These are phyloP conservation scores for Stenurella melanura DNA, from an alignment of 2,888 invertebrate genomes.

Conservation along the genomic window DNA sequence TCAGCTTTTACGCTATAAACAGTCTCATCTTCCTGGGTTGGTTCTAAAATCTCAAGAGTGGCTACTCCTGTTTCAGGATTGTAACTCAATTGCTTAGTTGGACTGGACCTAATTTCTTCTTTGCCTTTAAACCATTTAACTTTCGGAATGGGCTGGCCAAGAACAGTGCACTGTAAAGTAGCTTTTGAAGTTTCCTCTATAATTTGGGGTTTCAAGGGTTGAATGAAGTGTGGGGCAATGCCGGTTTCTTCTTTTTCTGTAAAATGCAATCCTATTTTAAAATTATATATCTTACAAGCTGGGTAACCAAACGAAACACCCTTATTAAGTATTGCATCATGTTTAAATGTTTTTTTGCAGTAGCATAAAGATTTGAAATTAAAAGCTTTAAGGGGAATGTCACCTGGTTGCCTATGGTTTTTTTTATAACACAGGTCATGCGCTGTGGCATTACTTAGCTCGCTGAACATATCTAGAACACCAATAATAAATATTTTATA, in stretches of 20 bases:
- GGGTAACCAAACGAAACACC: background rate
- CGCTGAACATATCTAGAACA: too few species aligned
- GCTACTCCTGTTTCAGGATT: constrained; percentile 79
- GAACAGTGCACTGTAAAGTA: constrained; percentile 80
- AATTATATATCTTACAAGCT: background rate
- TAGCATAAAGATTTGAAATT: background rate
- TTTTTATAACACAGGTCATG: background rate
- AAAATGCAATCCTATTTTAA: constrained; percentile 27
- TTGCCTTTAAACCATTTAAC: constrained; percentile 83
- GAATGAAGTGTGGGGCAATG: constrained; percentile 79
- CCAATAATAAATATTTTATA: background rate
- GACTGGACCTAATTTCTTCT: constrained; percentile 78
- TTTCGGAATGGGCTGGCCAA: constrained; percentile 81
- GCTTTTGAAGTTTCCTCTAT: constrained; percentile 79
- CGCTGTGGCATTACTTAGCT: background rate
- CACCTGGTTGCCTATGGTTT: background rate
- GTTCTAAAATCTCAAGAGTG: constrained; percentile 79
- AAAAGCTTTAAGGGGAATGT: background rate
- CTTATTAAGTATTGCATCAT: background rate
- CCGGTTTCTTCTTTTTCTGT: constrained; percentile 83
- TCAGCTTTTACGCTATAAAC: constrained; percentile 83
- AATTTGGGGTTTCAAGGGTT: constrained; percentile 81
- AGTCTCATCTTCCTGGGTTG: constrained; percentile 80
- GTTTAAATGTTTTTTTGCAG: too few species aligned
- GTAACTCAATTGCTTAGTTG: constrained; percentile 76